These are phyloP conservation scores for Lepidochitona cinerea DNA, from an alignment of 2,888 invertebrate species.

Conservation along the genomic window DNA sequence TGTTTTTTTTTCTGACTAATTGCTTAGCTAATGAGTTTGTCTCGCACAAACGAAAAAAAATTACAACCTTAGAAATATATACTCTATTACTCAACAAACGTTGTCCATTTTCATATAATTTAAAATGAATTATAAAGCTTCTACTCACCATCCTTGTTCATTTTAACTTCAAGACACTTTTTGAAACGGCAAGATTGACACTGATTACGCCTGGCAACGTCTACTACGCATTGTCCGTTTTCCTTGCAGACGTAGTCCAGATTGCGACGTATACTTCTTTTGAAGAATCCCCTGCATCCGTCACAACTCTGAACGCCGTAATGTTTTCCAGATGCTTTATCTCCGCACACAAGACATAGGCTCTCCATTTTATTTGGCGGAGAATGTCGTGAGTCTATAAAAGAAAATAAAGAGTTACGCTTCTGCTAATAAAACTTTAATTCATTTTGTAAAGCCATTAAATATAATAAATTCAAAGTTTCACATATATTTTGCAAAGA, in stretches of 20 bases:
- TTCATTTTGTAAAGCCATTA: no score
- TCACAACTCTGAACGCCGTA: slow-evolving; percentile 74
- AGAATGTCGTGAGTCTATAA: neutral
- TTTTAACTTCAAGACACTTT: slow-evolving; percentile 91
- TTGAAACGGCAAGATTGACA: slow-evolving; percentile 95
- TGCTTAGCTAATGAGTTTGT: no score
- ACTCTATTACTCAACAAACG: no score
- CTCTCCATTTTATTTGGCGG: slow-evolving; percentile 69
- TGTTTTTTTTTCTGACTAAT: no score
- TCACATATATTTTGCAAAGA: no score
- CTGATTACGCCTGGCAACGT: slow-evolving; percentile 92
- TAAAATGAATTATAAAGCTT: neutral
- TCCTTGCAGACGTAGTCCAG: slow-evolving; percentile 94
- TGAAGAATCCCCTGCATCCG: slow-evolving; percentile 89
- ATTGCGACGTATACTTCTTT: slow-evolving; percentile 89
- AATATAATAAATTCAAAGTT: no score
- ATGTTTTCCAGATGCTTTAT: slow-evolving; percentile 75
- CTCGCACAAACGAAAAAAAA: no score
- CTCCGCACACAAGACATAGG: slow-evolving; percentile 71
- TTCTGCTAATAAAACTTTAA: neutral
- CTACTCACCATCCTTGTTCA: slow-evolving; percentile 92
- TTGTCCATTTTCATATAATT: neutral
- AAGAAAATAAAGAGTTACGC: neutral
- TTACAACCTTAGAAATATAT: no score
- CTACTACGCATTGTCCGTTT: slow-evolving; percentile 87